Base-by-base conservation (phyloP, 2,797 vertebrate species). In the Diplodus puntazzo region DNA sequence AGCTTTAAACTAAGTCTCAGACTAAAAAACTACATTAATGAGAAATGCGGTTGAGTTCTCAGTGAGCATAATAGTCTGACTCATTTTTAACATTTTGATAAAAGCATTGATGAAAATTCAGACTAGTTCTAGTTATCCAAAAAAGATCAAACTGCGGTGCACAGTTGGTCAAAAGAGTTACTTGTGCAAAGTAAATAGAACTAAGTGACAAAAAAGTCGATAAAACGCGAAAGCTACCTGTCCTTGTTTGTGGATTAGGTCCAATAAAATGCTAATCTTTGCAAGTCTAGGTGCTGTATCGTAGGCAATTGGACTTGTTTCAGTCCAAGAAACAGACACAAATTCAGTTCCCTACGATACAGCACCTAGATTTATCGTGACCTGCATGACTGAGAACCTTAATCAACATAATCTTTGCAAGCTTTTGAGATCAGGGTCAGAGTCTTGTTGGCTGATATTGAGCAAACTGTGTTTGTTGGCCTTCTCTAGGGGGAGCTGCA, bases 191-290 rank as follows among this genome's bases (percentile, higher is more conserved):
- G 60, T 65, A 20, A 25, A 42, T 34, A 46, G 23, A 61, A 48
- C 11, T 17, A 13, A n/a, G 4, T 18, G 11, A 43, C 3, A 21
- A 14, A 6, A 52, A 60, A 63, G 4, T 2, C 18, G 39, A 11
- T 5, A 69, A 42, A 54, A 57, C 42, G 23, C 5, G 55, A n/a
- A 20, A 27, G 0, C 13, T 5, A 18, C 3, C 6, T 9, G 11
- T 50, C 27, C 1, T 68, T 73, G 39, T 77, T 69, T 77, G 13
- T 77, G 60, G 45, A 60, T 75, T 43, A 53, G 21, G 30, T 59
- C 25, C 0, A 0, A 59, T 53, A 1, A 39, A 68, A 59, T 55
- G 7, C 14, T 77, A 77, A 77, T 75, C 68, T 70, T 5, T 69
- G 16, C 30, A 34, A 34, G 30, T 34, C 30, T 34, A 34, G 30